Evolutionary conservation across 2,888 invertebrate species (phyloP).

Genomic region (Eupeodes luniger): DNA sequence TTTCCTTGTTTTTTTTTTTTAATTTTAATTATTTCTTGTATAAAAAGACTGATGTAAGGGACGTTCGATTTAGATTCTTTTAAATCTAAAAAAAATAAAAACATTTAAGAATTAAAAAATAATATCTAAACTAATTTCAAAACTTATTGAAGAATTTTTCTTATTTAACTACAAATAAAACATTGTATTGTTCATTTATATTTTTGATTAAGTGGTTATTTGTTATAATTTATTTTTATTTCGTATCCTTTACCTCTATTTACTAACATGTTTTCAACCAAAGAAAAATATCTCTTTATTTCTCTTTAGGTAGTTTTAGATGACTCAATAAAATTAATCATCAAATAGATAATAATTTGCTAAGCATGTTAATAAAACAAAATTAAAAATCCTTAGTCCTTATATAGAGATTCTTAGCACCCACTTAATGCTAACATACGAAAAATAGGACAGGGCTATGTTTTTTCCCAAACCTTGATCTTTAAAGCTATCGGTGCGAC

Average conservation of each 20-base stretch:
- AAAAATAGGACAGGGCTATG: neutral
- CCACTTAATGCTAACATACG: neutral
- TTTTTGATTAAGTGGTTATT: neutral
- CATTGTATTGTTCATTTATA: neutral
- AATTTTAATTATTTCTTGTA: slow-evolving; percentile 12
- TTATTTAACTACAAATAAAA: neutral
- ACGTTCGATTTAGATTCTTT: slow-evolving; percentile 52
- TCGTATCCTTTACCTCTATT: neutral
- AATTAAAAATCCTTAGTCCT: neutral
- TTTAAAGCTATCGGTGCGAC: too few species aligned
- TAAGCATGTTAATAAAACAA: neutral
- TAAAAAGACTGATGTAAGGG: slow-evolving; percentile 51
- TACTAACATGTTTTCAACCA: neutral
- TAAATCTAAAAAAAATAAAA: neutral
- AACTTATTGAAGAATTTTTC: neutral
- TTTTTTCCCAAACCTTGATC: neutral
- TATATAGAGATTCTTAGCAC: neutral
- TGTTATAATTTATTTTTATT: neutral
- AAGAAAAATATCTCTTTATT: neutral
- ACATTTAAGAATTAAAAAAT: neutral
- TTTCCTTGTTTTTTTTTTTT: slow-evolving; percentile 62
- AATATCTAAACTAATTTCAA: neutral
- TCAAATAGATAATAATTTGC: slow-evolving; percentile 12
- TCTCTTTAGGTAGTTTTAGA: neutral
- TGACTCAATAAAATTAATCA: neutral